Conservation (phyloP, 2,888 invertebrate genomes). For the Agonopterix subpropinquella region DNA sequence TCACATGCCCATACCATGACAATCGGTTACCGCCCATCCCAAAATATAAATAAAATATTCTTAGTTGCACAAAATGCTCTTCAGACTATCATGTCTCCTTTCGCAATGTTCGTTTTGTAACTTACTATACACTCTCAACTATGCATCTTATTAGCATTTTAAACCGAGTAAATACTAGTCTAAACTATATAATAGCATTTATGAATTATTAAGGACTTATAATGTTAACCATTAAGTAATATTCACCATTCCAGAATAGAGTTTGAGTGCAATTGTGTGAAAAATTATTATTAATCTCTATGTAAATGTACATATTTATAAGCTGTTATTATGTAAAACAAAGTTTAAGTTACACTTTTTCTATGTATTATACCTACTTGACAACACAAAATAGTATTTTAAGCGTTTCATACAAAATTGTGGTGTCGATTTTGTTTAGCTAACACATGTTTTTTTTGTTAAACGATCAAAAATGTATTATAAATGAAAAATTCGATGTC, state of each 20-base stretch:
- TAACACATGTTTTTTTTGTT: no score
- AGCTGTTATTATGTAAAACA: conserved; percentile 8
- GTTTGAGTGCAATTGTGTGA: conserved; percentile 14
- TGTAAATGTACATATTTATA: conserved; percentile 2
- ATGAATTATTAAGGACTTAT: conserved; percentile 16
- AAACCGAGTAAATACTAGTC: conserved; percentile 25
- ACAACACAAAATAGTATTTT: conserved; percentile 10
- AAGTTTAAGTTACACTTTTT: conserved; percentile 7
- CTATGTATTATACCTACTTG: conserved; percentile 12
- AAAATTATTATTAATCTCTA: background rate
- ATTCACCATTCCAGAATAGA: conserved; percentile 21
- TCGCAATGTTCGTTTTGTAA: no score
- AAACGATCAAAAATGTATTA: no score
- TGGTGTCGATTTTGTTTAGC: no score
- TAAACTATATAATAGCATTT: conserved; percentile 32
- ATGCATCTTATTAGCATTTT: background rate
- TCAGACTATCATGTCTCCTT: no score
- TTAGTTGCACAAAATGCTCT: no score
- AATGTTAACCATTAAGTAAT: conserved; percentile 18
- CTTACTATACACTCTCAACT: background rate
- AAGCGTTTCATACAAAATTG: no score
- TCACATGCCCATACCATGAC: no score
- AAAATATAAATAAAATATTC: no score
- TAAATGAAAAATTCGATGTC: no score
- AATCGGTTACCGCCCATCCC: no score